Conservation (phyloP, 2,113 vertebrate species). For the Leucopternis melanops region DNA sequence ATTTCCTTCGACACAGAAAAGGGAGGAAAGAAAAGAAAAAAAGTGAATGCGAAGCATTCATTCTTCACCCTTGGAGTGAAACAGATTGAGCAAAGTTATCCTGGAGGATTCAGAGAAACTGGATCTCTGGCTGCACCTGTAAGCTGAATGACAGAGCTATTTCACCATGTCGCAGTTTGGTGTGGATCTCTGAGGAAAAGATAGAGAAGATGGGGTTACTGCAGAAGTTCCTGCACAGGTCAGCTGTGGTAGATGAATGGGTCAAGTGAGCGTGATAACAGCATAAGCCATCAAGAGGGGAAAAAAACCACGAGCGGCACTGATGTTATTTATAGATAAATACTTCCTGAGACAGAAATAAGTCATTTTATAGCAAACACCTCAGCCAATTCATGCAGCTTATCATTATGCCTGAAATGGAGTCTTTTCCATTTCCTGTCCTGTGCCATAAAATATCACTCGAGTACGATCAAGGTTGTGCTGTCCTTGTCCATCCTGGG, state of each 20-base stretch:
- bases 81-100: neutral
- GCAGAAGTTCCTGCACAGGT: neutral
- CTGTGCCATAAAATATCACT: neutral
- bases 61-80: neutral
- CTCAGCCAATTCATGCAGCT: neutral
- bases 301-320: rapidly evolving
- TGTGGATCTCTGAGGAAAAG: neutral
- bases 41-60: neutral
- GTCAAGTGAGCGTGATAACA: neutral
- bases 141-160: neutral
- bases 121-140: neutral
- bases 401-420: neutral
- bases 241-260: neutral
- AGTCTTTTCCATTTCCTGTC: neutral
- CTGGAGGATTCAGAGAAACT: neutral
- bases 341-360: neutral
- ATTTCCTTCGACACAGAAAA: neutral
- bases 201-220: neutral
- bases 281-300: neutral
- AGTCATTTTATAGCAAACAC: neutral
- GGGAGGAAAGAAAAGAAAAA: neutral
- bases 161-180: neutral
- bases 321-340: neutral
- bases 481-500: neutral
- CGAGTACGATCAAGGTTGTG: neutral